Evolutionary conservation across 2,888 invertebrate species (phyloP).

Genomic region (Crocallis elinguaria): DNA sequence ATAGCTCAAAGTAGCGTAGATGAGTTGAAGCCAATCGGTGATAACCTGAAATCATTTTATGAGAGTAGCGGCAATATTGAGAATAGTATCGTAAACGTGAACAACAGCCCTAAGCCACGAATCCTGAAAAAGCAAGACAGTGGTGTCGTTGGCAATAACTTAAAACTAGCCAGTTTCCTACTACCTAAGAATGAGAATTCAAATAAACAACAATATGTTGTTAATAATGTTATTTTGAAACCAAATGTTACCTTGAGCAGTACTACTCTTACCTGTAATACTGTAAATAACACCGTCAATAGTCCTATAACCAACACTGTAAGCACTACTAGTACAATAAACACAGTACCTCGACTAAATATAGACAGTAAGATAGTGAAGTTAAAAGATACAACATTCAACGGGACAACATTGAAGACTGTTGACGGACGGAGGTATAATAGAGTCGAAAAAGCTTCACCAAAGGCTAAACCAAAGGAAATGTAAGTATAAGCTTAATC

Average conservation of each 20-base stretch:
- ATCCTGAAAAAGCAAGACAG: conserved; percentile 61
- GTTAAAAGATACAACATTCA: conserved; percentile 62
- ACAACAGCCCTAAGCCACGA: conserved; percentile 53
- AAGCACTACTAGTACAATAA: conserved; percentile 41
- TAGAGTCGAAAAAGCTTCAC: conserved; percentile 59
- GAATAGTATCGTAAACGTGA: conserved; percentile 55
- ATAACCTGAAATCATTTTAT: conserved; percentile 78
- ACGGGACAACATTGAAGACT: conserved; percentile 46
- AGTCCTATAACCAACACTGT: conserved; percentile 8
- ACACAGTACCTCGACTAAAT: conserved; percentile 63
- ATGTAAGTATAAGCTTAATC: conserved; percentile 57
- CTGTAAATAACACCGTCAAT: conserved; percentile 11
- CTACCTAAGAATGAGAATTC: conserved; percentile 64
- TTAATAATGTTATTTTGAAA: conserved; percentile 60
- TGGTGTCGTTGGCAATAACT: conserved; percentile 65
- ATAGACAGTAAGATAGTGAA: conserved; percentile 74
- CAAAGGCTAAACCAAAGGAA: conserved; percentile 77
- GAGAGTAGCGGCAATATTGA: conserved; percentile 80
- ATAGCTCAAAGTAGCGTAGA: conserved; percentile 59
- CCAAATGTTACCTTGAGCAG: conserved; percentile 52
- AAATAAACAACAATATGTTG: conserved; percentile 55
- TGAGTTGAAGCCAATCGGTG: conserved; percentile 62
- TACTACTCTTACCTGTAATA: conserved; percentile 30
- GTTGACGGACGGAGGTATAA: conserved; percentile 33
- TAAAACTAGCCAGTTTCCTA: conserved; percentile 74